These are phyloP conservation scores for Proctacanthus coquilletti DNA, from an alignment of 1,140 invertebrate species.

Conservation along the genomic window DNA sequence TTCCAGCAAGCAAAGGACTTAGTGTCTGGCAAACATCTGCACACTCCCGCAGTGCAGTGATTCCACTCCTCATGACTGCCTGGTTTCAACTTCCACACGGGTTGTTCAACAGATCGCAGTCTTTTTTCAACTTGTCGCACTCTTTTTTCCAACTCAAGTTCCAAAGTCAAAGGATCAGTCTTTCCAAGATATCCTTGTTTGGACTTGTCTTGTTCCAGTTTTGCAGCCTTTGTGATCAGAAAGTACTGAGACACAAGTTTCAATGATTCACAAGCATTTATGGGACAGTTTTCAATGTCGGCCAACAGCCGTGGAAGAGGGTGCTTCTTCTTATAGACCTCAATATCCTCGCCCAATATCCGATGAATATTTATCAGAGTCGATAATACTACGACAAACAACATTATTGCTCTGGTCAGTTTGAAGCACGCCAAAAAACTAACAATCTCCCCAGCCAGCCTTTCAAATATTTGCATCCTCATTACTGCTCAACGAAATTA, in stretches of 20 bases:
- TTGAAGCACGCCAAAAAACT: too few relatives aligned
- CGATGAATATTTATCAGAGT: neutral
- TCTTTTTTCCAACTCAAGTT: constrained; percentile 16
- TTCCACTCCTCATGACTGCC: constrained; percentile 45
- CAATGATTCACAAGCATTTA: constrained; percentile 21
- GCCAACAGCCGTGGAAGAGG: constrained; percentile 14
- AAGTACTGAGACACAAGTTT: constrained; percentile 19
- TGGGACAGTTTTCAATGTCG: constrained; percentile 14
- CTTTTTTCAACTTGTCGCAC: constrained; percentile 43
- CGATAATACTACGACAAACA: neutral
- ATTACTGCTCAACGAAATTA: too few relatives aligned
- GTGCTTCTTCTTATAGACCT: too few relatives aligned
- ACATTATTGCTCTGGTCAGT: too few relatives aligned
- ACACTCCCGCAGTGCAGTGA: constrained; percentile 51
- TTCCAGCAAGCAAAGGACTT: constrained; percentile 60
- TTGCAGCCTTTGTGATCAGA: constrained; percentile 12
- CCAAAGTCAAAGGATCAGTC: constrained; percentile 10
- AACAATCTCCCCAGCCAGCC: too few relatives aligned
- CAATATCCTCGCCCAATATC: neutral
- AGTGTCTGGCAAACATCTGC: constrained; percentile 41
- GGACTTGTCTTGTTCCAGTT: neutral
- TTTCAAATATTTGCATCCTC: too few relatives aligned
- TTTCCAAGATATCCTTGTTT: neutral
- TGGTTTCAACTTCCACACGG: constrained; percentile 51
- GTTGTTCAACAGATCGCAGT: constrained; percentile 55